phyloP scores from a whole-genome alignment of 2,888 invertebrate genomes.

The Drepana falcataria region DNA sequence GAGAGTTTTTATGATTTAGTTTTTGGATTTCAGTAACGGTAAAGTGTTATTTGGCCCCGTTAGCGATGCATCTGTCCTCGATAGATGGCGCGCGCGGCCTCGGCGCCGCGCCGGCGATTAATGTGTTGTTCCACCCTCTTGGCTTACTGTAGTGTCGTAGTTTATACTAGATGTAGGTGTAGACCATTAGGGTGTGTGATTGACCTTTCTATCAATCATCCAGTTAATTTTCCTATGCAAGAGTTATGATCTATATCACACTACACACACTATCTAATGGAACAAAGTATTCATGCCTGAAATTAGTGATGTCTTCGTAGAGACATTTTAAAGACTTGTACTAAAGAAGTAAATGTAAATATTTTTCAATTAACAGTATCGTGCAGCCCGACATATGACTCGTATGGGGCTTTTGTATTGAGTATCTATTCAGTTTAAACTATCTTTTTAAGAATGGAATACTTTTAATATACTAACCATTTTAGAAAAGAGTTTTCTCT shows the following conservation, averaged over 20 bases:
- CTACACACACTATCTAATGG: slow-evolving; percentile 71
- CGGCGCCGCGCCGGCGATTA: slow-evolving; percentile 42
- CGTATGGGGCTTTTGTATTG: slow-evolving; percentile 68
- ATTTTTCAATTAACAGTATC: slow-evolving; percentile 58
- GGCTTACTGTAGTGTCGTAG: slow-evolving; percentile 76
- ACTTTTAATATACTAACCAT: slow-evolving; percentile 52
- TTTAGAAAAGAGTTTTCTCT: slow-evolving; percentile 58
- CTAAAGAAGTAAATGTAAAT: slow-evolving; percentile 73
- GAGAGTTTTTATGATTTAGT: slow-evolving; percentile 78
- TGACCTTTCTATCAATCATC: slow-evolving; percentile 75
- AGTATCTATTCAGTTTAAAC: slow-evolving; percentile 58
- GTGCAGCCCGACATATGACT: slow-evolving; percentile 66
- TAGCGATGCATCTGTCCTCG: slow-evolving; percentile 79
- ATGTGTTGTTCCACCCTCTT: slow-evolving; percentile 74
- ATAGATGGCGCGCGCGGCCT: slow-evolving; percentile 61
- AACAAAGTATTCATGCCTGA: slow-evolving; percentile 71
- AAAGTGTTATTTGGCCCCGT: slow-evolving; percentile 79
- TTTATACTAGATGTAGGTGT: slow-evolving; percentile 76
- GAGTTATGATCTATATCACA: slow-evolving; percentile 70
- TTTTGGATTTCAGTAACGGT: slow-evolving; percentile 78
- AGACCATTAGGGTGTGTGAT: slow-evolving; percentile 78
- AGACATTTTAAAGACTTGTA: slow-evolving; percentile 70
- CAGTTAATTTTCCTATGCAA: slow-evolving; percentile 75
- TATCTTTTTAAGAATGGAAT: slow-evolving; percentile 64
- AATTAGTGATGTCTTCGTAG: slow-evolving; percentile 74